Base-by-base conservation (phyloP, 2,113 vertebrate species). In the Gobio gobio region DNA sequence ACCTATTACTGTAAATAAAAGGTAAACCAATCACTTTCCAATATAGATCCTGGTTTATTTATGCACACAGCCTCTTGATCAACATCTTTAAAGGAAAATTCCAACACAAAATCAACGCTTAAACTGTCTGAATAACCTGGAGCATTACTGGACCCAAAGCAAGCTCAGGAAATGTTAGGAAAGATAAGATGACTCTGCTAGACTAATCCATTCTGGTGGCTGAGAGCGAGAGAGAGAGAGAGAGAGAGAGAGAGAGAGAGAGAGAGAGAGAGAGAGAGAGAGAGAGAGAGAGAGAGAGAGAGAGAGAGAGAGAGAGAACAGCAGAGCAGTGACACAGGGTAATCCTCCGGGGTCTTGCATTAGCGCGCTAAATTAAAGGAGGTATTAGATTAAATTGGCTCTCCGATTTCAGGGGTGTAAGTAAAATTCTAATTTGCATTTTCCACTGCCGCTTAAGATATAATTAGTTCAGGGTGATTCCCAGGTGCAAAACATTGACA, bases 331-430 rank as follows among this genome's bases (percentile, higher is more conserved):
- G 92, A 93, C 93, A 93, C 90, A 72, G 93, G 92, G 93, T 93
- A 94, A 94, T 94, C 94, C 95, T 95, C 94, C 86, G 88, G 93
- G 94, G 93, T 91, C 92, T 91, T 92, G 93, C 94, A 95, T 95
- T 95, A 95, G 93, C 89, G 92, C 85, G 89, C 93, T 94, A 95
- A 95, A 95, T 95, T 94, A 94, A 95, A 95, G 94, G 93, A 91
- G 93, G 94, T 94, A 95, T 95, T 95, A 95, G 94, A 95, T 95
- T 95, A 95, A 95, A 95, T 94, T 94, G 93, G 92, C 93, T 95
- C 94, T 95, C 93, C 93, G 94, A 95, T 95, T 95, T 95, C 95
- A 94, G 95, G 93, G 93, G 93, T 94, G 93, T 95, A 94, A 95
- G 94, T 94, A 95, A 95, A 94, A 95, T 94, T 94, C 93, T 93